Evolutionary conservation across 2,888 invertebrate species (phyloP).

Genomic region (Standfussiana lucernea): DNA sequence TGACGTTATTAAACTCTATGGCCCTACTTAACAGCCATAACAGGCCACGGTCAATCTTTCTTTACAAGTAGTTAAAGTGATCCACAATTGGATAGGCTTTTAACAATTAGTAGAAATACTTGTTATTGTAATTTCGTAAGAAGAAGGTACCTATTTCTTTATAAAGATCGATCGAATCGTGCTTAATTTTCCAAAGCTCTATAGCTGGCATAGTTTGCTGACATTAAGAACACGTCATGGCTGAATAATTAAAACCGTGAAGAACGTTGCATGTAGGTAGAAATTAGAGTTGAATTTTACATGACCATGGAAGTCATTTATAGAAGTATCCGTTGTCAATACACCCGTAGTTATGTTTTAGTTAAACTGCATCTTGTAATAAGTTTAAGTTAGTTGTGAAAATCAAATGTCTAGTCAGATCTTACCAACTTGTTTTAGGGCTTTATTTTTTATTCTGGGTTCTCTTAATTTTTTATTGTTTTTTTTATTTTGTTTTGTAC

Average conservation of each 20-base stretch:
- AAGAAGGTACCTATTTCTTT: neutral
- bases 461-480: too few relatives aligned
- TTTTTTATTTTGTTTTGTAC: too few relatives aligned
- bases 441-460: neutral
- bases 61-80: neutral
- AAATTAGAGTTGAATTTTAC: slow-evolving; percentile 51
- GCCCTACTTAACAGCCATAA: neutral
- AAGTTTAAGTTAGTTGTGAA: neutral
- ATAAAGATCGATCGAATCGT: neutral
- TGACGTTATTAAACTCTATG: neutral
- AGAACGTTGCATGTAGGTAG: slow-evolving; percentile 28
- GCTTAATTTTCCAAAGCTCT: neutral
- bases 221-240: slow-evolving; percentile 6
- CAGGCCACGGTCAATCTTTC: neutral
- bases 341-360: neutral
- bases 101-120: neutral
- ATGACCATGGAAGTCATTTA: slow-evolving; percentile 12
- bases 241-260: slow-evolving; percentile 46
- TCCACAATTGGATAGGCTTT: neutral
- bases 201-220: slow-evolving; percentile 16
- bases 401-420: neutral
- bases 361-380: neutral
- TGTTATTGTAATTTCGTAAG: neutral
- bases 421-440: neutral
- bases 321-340: slow-evolving; percentile 18